Percentiles rank a stretch among this genome's conserved stretches.
These are phyloP conservation scores for Eilema depressum DNA, from an alignment of 2,888 invertebrate genomes.

Conservation along the genomic window DNA sequence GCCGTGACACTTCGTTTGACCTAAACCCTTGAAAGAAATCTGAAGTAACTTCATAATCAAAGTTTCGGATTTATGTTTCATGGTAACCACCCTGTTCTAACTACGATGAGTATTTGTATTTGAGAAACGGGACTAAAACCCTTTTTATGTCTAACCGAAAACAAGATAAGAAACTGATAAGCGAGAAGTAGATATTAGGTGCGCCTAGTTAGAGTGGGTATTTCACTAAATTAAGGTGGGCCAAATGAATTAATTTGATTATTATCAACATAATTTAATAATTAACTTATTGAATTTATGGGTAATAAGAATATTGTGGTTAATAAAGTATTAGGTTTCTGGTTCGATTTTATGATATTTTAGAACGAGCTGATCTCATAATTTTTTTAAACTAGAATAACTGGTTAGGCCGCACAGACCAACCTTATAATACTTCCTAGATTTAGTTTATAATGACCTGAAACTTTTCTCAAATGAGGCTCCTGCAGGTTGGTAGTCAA, in stretches of 20 bases:
- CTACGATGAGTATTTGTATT: background rate
- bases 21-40: background rate
- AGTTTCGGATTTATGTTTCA: background rate
- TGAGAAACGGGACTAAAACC: background rate
- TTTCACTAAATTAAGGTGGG: background rate
- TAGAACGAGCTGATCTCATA: background rate
- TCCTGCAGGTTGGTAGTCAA: background rate
- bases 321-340: background rate
- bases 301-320: background rate
- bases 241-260: background rate
- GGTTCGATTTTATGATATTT: conserved; percentile 5
- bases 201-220: background rate
- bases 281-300: conserved; percentile 2
- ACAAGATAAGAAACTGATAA: no score
- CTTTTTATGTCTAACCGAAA: background rate
- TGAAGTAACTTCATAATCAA: background rate
- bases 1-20: background rate
- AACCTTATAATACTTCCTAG: background rate
- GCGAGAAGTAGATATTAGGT: background rate
- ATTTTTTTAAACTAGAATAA: background rate
- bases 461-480: background rate
- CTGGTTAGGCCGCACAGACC: background rate
- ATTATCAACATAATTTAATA: conserved; percentile 2
- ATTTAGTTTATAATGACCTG: background rate
- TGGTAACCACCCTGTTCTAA: background rate